A percentile compares a stretch with the other conserved stretches of the same genome.
phyloP scores from a whole-genome alignment of 2,888 invertebrate genomes.

The Dicyrtoma fusca region DNA sequence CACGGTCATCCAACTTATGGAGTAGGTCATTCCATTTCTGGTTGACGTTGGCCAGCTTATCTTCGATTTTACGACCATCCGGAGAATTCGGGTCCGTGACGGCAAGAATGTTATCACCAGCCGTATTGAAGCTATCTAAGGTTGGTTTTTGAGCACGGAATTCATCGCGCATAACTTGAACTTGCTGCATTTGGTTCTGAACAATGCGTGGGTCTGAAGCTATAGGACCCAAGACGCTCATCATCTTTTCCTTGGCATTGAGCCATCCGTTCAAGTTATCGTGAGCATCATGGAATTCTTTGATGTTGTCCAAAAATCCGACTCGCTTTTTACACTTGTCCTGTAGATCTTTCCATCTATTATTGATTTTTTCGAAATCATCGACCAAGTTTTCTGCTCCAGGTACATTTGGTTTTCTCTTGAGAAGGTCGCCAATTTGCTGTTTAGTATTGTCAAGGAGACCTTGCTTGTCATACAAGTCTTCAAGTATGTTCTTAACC shows the following conservation, averaged over 20 bases:
- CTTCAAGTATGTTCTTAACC: slow-evolving; percentile 77
- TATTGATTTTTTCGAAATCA: slow-evolving; percentile 79
- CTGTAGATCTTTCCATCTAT: slow-evolving; percentile 82
- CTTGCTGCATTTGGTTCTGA: slow-evolving; percentile 91
- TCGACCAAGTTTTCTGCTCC: slow-evolving; percentile 83
- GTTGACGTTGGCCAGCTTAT: slow-evolving; percentile 67
- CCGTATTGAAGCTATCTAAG: slow-evolving; percentile 79
- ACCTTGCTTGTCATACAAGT: slow-evolving; percentile 91
- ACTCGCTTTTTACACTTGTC: slow-evolving; percentile 74
- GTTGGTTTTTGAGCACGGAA: slow-evolving; percentile 91
- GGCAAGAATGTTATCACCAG: slow-evolving; percentile 75
- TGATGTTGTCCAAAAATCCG: slow-evolving; percentile 70
- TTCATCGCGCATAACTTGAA: slow-evolving; percentile 86
- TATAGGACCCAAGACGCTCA: slow-evolving; percentile 92
- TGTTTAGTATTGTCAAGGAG: slow-evolving; percentile 84
- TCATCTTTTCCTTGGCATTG: slow-evolving; percentile 92
- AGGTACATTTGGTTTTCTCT: slow-evolving; percentile 79
- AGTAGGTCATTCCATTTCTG: slow-evolving; percentile 79
- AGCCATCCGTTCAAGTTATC: slow-evolving; percentile 89
- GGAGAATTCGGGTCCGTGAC: slow-evolving; percentile 64
- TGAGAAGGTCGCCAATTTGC: slow-evolving; percentile 83
- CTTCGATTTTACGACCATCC: slow-evolving; percentile 70
- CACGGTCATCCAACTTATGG: slow-evolving; percentile 81
- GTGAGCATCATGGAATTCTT: slow-evolving; percentile 90
- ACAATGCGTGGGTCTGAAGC: slow-evolving; percentile 95